These are phyloP conservation scores for Amiota mariae DNA, from an alignment of 2,888 invertebrate genomes.

Conservation along the genomic window DNA sequence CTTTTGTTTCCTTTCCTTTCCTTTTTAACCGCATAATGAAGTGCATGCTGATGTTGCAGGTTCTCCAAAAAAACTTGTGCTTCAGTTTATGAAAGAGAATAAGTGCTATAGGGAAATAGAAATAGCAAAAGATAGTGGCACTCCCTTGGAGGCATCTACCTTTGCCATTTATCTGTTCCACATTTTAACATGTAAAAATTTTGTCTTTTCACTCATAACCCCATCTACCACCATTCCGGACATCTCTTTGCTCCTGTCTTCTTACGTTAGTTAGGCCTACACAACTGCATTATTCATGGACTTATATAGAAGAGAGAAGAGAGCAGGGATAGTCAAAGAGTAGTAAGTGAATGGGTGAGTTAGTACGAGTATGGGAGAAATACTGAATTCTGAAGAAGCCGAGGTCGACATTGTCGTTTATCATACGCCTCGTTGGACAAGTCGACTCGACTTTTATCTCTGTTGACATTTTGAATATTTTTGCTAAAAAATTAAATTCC, in stretches of 20 bases:
- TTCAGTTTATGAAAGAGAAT: background rate
- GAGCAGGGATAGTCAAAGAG: too few species aligned
- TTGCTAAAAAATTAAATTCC: slow-evolving; percentile 25
- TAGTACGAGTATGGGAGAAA: too few species aligned
- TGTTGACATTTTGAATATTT: slow-evolving; percentile 24
- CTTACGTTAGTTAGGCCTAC: slow-evolving; percentile 11
- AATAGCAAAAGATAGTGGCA: background rate
- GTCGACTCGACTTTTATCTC: slow-evolving; percentile 22
- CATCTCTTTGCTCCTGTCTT: background rate
- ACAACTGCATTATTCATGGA: slow-evolving; percentile 11
- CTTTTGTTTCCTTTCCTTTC: too few species aligned
- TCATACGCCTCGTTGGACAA: slow-evolving; percentile 23
- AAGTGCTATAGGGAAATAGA: background rate
- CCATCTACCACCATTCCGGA: background rate
- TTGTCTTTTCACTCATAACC: background rate
- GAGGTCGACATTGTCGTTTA: background rate
- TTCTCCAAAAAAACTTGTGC: background rate
- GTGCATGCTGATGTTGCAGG: slow-evolving; percentile 1
- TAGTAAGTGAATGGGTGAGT: too few species aligned
- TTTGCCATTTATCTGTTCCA: background rate
- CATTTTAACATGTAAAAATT: slow-evolving; percentile 16
- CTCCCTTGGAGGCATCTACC: background rate
- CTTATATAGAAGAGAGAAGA: background rate
- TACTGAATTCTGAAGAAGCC: background rate
- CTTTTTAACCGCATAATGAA: background rate